Conservation (phyloP, 1,140 invertebrate species). For the Hylaeus volcanicus region DNA sequence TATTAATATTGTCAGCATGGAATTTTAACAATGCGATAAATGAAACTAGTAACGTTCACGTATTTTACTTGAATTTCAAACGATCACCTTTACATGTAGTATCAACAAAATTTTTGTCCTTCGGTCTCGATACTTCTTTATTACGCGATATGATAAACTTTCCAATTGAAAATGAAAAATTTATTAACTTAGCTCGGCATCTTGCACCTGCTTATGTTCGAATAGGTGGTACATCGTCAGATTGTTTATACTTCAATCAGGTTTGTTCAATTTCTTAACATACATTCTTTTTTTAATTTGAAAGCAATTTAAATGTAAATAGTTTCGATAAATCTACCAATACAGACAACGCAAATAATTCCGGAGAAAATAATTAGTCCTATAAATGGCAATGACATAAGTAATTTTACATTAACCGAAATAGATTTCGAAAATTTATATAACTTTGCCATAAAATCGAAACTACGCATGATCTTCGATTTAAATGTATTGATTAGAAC, state of each 20-base stretch:
- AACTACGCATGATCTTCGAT: conserved; percentile 85
- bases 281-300: neutral
- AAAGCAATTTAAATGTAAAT: neutral
- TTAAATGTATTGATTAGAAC: conserved; percentile 85
- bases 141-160: conserved; percentile 68
- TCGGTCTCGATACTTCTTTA: conserved; percentile 76
- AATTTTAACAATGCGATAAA: conserved; percentile 6
- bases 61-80: conserved; percentile 40
- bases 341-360: conserved; percentile 17
- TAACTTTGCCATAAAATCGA: conserved; percentile 81
- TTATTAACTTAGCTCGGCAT: conserved; percentile 81
- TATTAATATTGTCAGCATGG: conserved; percentile 43
- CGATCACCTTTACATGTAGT: conserved; percentile 52
- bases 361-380: conserved; percentile 40
- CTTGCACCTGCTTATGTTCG: conserved; percentile 84
- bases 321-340: neutral
- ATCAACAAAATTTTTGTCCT: conserved; percentile 76
- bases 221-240: conserved; percentile 85
- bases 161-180: conserved; percentile 72
- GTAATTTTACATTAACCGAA: conserved; percentile 74
- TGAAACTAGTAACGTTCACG: neutral
- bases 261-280: conserved; percentile 43
- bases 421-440: conserved; percentile 80
- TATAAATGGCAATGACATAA: conserved; percentile 68
- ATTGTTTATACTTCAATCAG: conserved; percentile 83